These are phyloP conservation scores for Catajapyx aquilonaris DNA, from an alignment of 1,140 invertebrate genomes.

Conservation along the genomic window DNA sequence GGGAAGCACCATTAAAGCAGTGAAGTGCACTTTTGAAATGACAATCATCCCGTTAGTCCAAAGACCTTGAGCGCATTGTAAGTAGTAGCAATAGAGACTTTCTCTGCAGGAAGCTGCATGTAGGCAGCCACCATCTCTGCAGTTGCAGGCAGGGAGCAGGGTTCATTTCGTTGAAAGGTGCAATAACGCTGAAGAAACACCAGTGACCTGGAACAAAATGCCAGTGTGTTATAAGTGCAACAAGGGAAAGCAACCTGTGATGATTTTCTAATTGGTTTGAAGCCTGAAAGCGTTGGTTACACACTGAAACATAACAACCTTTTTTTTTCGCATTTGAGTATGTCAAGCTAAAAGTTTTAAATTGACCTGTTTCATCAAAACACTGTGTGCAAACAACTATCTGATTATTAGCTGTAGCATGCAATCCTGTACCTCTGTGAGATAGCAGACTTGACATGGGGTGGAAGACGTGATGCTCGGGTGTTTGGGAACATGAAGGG, in stretches of 20 bases:
- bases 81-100: constrained; percentile 76
- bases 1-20: too few relatives aligned
- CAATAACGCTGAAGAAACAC: constrained; percentile 53
- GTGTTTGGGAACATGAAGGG: constrained; percentile 94
- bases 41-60: too few relatives aligned
- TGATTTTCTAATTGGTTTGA: too few relatives aligned
- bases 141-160: constrained; percentile 75
- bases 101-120: constrained; percentile 62
- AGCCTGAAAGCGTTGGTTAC: neutral
- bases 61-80: constrained; percentile 86
- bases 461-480: constrained; percentile 70
- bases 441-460: constrained; percentile 62
- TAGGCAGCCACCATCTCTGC: constrained; percentile 86
- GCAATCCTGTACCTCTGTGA: constrained; percentile 68
- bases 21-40: too few relatives aligned
- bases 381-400: too few relatives aligned
- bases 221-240: too few relatives aligned
- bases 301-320: neutral
- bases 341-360: constrained; percentile 10
- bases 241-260: neutral
- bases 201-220: constrained; percentile 23
- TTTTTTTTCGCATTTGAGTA: neutral
- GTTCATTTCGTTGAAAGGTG: constrained; percentile 90
- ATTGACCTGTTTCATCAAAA: too few relatives aligned
- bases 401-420: too few relatives aligned